Evolutionary conservation across 1,140 invertebrate genomes (phyloP).

Genomic region (Camponotus pennsylvanicus): DNA sequence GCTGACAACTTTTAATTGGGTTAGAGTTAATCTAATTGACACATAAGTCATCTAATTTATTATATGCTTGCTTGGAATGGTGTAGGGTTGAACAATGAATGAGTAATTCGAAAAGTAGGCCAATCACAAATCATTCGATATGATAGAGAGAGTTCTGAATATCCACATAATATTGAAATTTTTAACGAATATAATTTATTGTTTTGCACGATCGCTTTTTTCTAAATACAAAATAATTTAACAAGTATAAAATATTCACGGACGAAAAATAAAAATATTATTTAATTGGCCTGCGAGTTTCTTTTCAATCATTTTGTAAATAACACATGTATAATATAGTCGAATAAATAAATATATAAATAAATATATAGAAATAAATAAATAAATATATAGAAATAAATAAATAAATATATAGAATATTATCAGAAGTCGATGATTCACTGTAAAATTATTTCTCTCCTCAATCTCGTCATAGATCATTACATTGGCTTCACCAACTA

Average conservation of each 20-base stretch:
- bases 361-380: too few relatives aligned
- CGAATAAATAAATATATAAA: background rate
- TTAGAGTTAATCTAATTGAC: conserved; percentile 56
- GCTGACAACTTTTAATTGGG: conserved; percentile 61
- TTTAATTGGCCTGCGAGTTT: background rate
- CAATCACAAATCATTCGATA: conserved; percentile 46
- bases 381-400: too few relatives aligned
- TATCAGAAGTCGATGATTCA: conserved; percentile 58
- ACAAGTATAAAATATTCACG: background rate
- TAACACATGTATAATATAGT: background rate
- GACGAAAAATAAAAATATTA: background rate
- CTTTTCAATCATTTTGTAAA: background rate
- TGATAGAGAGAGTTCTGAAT: conserved; percentile 54
- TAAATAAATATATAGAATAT: too few relatives aligned
- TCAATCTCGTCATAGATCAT: background rate
- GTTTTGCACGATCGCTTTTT: background rate
- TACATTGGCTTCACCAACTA: conserved; percentile 5
- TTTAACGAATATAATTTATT: background rate
- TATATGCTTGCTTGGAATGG: conserved; percentile 7
- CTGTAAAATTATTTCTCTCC: conserved; percentile 60
- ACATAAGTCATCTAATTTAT: conserved; percentile 45
- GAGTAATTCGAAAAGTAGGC: conserved; percentile 71
- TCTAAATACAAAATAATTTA: background rate
- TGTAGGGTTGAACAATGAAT: conserved; percentile 59
- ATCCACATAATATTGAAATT: conserved; percentile 31